Evolutionary conservation across 2,888 invertebrate genomes (phyloP).

Genomic region (Drosophila imparisetae): DNA sequence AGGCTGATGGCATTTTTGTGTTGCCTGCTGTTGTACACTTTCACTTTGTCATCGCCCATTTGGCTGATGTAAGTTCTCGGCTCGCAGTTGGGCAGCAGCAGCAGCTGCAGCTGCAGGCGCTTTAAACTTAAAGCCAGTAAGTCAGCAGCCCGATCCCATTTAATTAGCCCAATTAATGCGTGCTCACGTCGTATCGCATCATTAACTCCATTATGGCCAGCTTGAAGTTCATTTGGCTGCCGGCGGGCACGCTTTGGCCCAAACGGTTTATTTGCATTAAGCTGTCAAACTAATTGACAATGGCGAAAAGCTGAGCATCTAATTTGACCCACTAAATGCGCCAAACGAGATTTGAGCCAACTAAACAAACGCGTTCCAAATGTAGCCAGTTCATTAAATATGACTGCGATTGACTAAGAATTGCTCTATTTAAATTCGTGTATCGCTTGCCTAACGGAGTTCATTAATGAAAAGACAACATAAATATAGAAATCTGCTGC

Average conservation of each 20-base stretch:
- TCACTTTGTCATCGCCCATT: slow-evolving; percentile 68
- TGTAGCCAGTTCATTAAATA: slow-evolving; percentile 49
- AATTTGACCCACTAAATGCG: slow-evolving; percentile 18
- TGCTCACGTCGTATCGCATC: slow-evolving; percentile 51
- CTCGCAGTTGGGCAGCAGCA: slow-evolving; percentile 45
- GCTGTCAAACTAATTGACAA: slow-evolving; percentile 68
- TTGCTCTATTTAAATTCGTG: background rate
- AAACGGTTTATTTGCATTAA: slow-evolving; percentile 67
- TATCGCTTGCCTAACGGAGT: slow-evolving; percentile 1
- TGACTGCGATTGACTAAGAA: slow-evolving; percentile 2
- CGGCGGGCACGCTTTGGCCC: slow-evolving; percentile 11
- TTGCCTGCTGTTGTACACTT: slow-evolving; percentile 49
- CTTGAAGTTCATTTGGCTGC: slow-evolving; percentile 29
- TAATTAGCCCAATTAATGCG: slow-evolving; percentile 69
- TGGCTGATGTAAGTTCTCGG: slow-evolving; percentile 42
- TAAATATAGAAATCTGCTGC: background rate
- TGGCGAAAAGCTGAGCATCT: slow-evolving; percentile 34
- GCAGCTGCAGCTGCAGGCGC: slow-evolving; percentile 30
- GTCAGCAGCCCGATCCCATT: slow-evolving; percentile 47
- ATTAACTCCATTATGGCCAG: slow-evolving; percentile 32
- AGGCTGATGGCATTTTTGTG: slow-evolving; percentile 63
- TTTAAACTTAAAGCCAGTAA: slow-evolving; percentile 56
- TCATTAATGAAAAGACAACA: background rate
- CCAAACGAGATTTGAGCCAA: slow-evolving; percentile 5
- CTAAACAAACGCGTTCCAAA: slow-evolving; percentile 8